phyloP scores from a whole-genome alignment of 1,140 invertebrate genomes.

The Centruroides vittatus region DNA sequence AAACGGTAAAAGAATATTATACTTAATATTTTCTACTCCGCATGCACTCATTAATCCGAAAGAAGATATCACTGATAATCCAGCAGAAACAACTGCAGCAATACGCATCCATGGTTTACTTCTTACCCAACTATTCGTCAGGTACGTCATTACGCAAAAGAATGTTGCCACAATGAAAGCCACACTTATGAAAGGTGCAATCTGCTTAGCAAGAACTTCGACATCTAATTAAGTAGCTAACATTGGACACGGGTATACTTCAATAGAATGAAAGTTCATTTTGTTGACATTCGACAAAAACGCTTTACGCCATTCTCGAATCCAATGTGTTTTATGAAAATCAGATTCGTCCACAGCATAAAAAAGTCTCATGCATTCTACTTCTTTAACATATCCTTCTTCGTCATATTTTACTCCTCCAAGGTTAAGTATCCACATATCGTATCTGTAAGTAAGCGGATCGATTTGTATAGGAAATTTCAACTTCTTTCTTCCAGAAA shows the following conservation, averaged over 20 bases:
- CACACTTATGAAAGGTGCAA: slow-evolving; percentile 71
- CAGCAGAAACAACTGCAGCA: slow-evolving; percentile 77
- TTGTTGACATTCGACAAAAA: slow-evolving; percentile 61
- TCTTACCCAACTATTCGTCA: slow-evolving; percentile 69
- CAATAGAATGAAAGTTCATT: slow-evolving; percentile 60
- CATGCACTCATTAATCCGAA: slow-evolving; percentile 80
- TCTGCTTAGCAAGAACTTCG: slow-evolving; percentile 70
- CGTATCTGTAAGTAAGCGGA: slow-evolving; percentile 63
- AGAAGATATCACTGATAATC: slow-evolving; percentile 70
- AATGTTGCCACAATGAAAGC: slow-evolving; percentile 51
- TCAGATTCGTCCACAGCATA: slow-evolving; percentile 66
- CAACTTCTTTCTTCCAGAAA: slow-evolving; percentile 51
- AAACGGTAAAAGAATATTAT: slow-evolving; percentile 84
- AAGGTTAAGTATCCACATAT: slow-evolving; percentile 69
- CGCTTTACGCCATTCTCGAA: slow-evolving; percentile 57
- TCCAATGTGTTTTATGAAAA: slow-evolving; percentile 62
- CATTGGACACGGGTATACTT: slow-evolving; percentile 64
- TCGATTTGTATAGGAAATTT: slow-evolving; percentile 78
- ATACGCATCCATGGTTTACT: slow-evolving; percentile 81
- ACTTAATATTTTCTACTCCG: slow-evolving; percentile 84
- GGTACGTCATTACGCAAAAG: slow-evolving; percentile 52
- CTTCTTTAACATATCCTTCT: slow-evolving; percentile 51
- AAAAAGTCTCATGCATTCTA: slow-evolving; percentile 63
- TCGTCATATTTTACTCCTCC: slow-evolving; percentile 59
- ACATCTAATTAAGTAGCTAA: slow-evolving; percentile 71